Evolutionary conservation across 2,797 vertebrate genomes (phyloP).

Genomic region (Rhabdophis nuchalis): DNA sequence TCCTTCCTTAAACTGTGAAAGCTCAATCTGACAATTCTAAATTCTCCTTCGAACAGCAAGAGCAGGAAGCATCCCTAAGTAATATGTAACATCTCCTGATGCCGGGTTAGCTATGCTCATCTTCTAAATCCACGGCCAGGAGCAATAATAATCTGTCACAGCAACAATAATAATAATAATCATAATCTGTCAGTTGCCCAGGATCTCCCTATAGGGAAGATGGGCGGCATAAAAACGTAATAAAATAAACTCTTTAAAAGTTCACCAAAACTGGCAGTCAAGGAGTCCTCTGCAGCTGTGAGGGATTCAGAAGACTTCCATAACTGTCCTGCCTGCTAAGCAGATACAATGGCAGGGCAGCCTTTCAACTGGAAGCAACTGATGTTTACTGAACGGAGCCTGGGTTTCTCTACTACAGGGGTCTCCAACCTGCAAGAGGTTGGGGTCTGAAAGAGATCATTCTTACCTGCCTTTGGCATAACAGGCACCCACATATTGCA

Average conservation of each 20-base stretch:
- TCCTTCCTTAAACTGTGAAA: neutral
- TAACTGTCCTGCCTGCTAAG: neutral
- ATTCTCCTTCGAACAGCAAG: neutral
- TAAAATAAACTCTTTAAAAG: neutral
- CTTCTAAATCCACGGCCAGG: neutral
- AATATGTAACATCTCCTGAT: neutral
- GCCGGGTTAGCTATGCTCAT: neutral
- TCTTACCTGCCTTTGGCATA: neutral
- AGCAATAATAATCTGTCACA: neutral
- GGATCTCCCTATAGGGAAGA: neutral
- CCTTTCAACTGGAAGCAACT: neutral
- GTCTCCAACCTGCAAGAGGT: too few species aligned
- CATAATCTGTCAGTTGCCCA: neutral
- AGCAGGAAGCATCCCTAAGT: neutral
- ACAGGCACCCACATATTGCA: neutral
- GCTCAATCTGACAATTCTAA: neutral
- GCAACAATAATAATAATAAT: neutral
- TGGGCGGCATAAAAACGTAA: too few species aligned
- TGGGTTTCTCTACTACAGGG: neutral
- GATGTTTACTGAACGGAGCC: neutral
- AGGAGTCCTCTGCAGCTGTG: neutral
- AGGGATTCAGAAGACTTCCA: accelerated
- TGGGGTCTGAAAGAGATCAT: too few species aligned
- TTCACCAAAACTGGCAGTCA: neutral
- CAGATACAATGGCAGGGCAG: neutral